phyloP scores from a whole-genome alignment of 2,797 vertebrate genomes.

The Cyprinodon diabolis region DNA sequence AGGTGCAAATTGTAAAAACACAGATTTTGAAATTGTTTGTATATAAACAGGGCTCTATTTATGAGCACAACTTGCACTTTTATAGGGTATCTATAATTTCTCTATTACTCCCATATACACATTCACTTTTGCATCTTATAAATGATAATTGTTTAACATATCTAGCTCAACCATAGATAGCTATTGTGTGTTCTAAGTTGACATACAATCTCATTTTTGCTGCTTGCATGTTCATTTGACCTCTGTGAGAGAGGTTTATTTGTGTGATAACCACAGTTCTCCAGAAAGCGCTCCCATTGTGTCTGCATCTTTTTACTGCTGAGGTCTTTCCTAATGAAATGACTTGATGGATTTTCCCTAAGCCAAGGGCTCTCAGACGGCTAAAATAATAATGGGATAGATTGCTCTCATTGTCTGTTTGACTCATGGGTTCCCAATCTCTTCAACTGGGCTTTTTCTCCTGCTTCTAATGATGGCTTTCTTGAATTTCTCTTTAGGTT shows the following conservation, averaged over 20 bases:
- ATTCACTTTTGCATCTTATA: background rate
- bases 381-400: conserved; percentile 58
- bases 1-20: background rate
- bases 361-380: conserved; percentile 48
- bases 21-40: background rate
- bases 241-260: conserved; percentile 51
- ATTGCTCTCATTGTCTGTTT: conserved; percentile 53
- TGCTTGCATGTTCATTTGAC: conserved; percentile 49
- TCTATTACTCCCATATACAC: background rate
- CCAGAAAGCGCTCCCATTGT: conserved; percentile 59
- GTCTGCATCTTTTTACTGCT: conserved; percentile 50
- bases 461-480: conserved; percentile 24
- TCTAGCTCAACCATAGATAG: conserved; percentile 11
- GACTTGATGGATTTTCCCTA: conserved; percentile 67
- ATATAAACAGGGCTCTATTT: background rate
- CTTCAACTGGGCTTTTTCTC: conserved; percentile 28
- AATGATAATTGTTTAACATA: conserved; percentile 9
- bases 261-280: conserved; percentile 36
- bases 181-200: conserved; percentile 30
- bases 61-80: background rate
- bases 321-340: conserved; percentile 62
- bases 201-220: conserved; percentile 42
- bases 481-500: conserved; percentile 36
- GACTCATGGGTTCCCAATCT: conserved; percentile 59
- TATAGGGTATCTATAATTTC: background rate